Evolutionary conservation across 1,140 invertebrate genomes (phyloP), one percentile per base, ranked within the genome.

Genomic region (Drosophila bocqueti): DNA sequence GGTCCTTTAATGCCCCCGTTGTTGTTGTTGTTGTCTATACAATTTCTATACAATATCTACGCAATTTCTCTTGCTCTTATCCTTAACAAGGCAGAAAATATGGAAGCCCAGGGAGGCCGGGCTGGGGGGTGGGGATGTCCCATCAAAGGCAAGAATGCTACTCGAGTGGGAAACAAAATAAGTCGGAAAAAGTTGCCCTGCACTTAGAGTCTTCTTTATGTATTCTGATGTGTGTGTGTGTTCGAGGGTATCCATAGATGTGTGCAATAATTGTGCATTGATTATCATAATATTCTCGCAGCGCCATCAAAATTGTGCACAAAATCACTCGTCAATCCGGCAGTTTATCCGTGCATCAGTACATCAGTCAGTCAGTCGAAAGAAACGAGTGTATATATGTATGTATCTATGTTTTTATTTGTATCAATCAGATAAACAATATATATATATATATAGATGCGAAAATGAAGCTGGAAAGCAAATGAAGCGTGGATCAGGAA

Each of bases 181-280:
- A n/a, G 16, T 52, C n/a, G 21, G 7, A 67, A 69, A 69, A 69
- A 52, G 45, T 49, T 65, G 45, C 9, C 38, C 16, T 69, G 66
- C 47, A 71, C 63, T 69, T 50, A 29, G 63, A 40, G 46, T 29
- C 18, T 71, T 34, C 46, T 67, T 69, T 67, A 68, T 62, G 42
- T 54, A 38, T 62, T 34, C 43, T 58, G 8, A 21, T 38, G 21
- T 65, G 24, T 59, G 26, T 38, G 54, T 55, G 26, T 42, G 26
- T 72, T 24, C 21, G 10, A 57, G 54, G 40, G 54, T 57, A 57
- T 11, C 54, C 54, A 57, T 57, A 26, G 36, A 57, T 57, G 60
- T 55, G 64, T 61, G 66, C 58, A 66, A 84, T 85, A 84, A 84
- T 85, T 84, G 82, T 84, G 82, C 82, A 84, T 85, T 84, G 82